Conservation (phyloP, 2,113 vertebrate genomes). For the Nothobranchius furzeri region DNA sequence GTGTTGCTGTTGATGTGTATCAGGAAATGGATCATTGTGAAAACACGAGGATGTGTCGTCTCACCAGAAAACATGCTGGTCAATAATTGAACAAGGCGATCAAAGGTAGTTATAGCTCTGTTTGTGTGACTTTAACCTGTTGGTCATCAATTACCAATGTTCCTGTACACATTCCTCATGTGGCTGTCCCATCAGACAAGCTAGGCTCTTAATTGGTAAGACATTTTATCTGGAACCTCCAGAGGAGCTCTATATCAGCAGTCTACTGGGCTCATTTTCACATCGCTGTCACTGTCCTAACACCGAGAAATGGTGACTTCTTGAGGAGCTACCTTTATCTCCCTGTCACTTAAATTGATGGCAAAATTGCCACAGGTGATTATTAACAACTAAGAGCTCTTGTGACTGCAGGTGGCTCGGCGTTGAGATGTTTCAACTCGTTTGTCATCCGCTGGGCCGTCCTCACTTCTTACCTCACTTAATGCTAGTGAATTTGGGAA, state of each 20-base stretch:
- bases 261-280: constrained; percentile 61
- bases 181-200: constrained; percentile 22
- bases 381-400: constrained; percentile 61
- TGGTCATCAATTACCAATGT: constrained; percentile 42
- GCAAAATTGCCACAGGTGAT: constrained; percentile 61
- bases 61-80: not conserved
- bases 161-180: constrained; percentile 43
- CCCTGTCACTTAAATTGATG: constrained; percentile 67
- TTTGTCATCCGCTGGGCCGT: constrained; percentile 50
- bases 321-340: constrained; percentile 52
- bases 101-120: accelerated
- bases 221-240: constrained; percentile 47
- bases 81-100: not conserved
- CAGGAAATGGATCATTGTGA: too few species aligned
- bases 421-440: constrained; percentile 33
- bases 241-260: constrained; percentile 50
- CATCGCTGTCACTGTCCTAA: constrained; percentile 34
- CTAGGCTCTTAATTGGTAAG: constrained; percentile 60
- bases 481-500: constrained; percentile 48
- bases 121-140: constrained; percentile 39
- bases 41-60: not conserved
- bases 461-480: constrained; percentile 41
- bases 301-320: constrained; percentile 25
- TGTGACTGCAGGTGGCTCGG: constrained; percentile 52
- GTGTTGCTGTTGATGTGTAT: too few species aligned